A percentile compares a stretch with the other conserved stretches of the same genome.
phyloP scores from a whole-genome alignment of 2,888 invertebrate species.

The Phortica magna region DNA sequence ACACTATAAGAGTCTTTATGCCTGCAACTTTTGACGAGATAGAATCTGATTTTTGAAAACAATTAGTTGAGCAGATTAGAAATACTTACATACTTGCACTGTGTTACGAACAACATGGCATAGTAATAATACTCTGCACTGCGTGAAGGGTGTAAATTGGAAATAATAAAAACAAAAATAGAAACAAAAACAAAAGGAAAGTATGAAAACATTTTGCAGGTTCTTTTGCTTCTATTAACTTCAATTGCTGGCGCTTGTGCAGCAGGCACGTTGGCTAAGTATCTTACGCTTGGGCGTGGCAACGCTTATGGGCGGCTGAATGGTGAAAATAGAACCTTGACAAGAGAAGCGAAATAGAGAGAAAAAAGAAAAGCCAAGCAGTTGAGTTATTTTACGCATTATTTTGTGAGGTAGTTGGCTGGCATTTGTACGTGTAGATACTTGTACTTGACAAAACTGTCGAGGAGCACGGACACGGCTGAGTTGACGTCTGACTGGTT shows the following conservation, averaged over 20 bases:
- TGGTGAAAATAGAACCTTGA: neutral
- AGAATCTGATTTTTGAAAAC: too few relatives aligned
- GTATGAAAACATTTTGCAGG: constrained; percentile 30
- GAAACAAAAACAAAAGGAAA: constrained; percentile 38
- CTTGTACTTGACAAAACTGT: constrained; percentile 27
- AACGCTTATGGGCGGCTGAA: neutral
- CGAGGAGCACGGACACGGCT: neutral
- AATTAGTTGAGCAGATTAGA: too few relatives aligned
- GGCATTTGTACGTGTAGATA: constrained; percentile 19
- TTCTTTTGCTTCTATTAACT: constrained; percentile 39
- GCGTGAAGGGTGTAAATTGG: too few relatives aligned
- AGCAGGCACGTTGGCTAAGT: constrained; percentile 26
- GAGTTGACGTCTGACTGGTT: too few relatives aligned
- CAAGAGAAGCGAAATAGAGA: neutral
- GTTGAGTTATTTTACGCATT: constrained; percentile 71
- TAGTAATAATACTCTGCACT: too few relatives aligned
- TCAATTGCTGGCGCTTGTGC: neutral
- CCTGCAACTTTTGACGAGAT: too few relatives aligned
- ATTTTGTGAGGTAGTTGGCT: constrained; percentile 64
- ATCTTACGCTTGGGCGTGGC: neutral
- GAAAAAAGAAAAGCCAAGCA: constrained; percentile 47
- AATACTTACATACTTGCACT: too few relatives aligned
- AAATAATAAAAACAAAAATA: constrained; percentile 36
- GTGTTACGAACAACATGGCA: too few relatives aligned
- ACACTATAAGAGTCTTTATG: too few relatives aligned